Evolutionary conservation across 2,888 invertebrate genomes (phyloP).

Genomic region (Limnephilus rhombicus): DNA sequence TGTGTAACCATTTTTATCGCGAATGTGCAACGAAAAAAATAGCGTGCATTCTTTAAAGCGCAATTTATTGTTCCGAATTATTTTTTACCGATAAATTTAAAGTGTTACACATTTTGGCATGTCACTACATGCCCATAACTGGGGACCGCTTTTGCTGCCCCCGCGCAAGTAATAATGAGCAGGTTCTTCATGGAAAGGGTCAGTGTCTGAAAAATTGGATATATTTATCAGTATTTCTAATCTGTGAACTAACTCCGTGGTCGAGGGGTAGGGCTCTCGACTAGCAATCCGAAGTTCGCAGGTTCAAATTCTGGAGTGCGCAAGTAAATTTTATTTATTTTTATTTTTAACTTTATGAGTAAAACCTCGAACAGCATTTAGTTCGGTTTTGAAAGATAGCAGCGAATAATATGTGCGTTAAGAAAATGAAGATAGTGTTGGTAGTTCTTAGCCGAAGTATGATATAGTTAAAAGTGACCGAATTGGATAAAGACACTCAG

Average conservation of each 20-base stretch:
- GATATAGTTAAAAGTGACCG: too few species aligned
- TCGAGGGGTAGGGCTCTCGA: too few species aligned
- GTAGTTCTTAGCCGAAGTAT: too few species aligned
- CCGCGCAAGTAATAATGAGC: neutral
- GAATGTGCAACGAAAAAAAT: neutral
- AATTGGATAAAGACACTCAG: too few species aligned
- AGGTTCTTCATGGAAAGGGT: neutral
- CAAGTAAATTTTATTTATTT: too few species aligned
- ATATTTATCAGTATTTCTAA: neutral
- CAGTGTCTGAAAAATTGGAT: neutral
- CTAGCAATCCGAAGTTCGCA: too few species aligned
- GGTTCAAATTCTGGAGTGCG: too few species aligned
- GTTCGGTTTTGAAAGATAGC: too few species aligned
- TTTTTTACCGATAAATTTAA: constrained; percentile 25
- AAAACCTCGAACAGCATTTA: too few species aligned
- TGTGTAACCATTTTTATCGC: neutral
- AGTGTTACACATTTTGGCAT: constrained; percentile 46
- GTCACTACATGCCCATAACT: constrained; percentile 31
- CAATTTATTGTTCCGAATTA: constrained; percentile 12
- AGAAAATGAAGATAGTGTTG: too few species aligned
- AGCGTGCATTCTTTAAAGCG: neutral
- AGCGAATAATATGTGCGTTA: too few species aligned
- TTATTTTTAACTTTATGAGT: too few species aligned
- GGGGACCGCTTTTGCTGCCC: neutral
- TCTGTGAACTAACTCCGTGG: neutral